Evolutionary conservation across 2,797 vertebrate species (phyloP).

Genomic region (Hippoglossus hippoglossus): DNA sequence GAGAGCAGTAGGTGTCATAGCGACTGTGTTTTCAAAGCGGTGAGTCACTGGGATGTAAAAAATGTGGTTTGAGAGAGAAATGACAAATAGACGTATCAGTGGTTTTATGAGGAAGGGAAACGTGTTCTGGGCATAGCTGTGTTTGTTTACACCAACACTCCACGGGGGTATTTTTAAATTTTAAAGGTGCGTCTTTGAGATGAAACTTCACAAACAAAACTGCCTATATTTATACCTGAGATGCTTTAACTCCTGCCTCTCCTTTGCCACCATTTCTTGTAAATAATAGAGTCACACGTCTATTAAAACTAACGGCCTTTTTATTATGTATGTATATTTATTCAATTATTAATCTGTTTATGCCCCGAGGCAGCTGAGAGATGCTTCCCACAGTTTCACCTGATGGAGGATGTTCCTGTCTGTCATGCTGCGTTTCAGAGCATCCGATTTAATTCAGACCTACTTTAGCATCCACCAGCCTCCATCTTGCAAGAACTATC

Average conservation of each 20-base stretch:
- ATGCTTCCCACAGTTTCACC: constrained; percentile 51
- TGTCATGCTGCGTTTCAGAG: constrained; percentile 49
- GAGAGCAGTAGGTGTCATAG: neutral
- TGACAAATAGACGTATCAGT: neutral
- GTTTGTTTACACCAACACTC: neutral
- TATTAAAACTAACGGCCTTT: constrained; percentile 60
- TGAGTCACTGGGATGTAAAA: neutral
- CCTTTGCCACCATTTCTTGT: constrained; percentile 27
- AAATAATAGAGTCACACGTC: constrained; percentile 50
- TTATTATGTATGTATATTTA: constrained; percentile 65
- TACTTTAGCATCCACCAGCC: constrained; percentile 60
- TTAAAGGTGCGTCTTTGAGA: too few species aligned
- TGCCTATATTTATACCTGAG: neutral
- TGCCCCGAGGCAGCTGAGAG: constrained; percentile 55
- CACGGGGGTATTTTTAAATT: too few species aligned
- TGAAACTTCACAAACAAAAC: neutral
- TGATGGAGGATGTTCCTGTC: constrained; percentile 50
- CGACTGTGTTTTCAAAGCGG: neutral
- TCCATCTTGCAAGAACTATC: constrained; percentile 55
- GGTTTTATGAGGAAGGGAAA: neutral
- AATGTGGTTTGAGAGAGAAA: neutral
- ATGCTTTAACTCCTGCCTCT: constrained; percentile 14
- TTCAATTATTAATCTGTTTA: constrained; percentile 65
- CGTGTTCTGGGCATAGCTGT: neutral
- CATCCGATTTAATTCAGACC: constrained; percentile 67